Conservation (phyloP, 2,113 vertebrate species). For the Hippotragus niger region DNA sequence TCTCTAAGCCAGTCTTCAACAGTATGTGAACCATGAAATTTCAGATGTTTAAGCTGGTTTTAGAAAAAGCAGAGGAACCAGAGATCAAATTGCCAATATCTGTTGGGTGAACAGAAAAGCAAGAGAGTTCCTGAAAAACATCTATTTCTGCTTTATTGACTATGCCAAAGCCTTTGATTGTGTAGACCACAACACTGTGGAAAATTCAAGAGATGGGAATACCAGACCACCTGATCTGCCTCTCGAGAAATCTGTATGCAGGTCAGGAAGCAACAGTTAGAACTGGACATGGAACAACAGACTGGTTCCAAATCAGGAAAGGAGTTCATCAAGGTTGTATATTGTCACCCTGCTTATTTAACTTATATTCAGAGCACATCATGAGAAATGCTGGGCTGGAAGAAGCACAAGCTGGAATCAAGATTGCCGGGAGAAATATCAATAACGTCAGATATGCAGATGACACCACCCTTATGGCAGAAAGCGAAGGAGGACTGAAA, state of each 20-base stretch:
- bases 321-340: no score
- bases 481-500: background rate
- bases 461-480: background rate
- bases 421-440: background rate
- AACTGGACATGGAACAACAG: background rate
- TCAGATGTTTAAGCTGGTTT: background rate
- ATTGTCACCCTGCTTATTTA: background rate
- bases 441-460: background rate
- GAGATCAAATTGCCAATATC: background rate
- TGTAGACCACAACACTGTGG: background rate
- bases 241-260: background rate
- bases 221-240: background rate
- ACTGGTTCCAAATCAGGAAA: background rate
- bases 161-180: background rate
- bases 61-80: background rate
- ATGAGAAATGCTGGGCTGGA: background rate
- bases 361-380: background rate
- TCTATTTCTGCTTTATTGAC: background rate
- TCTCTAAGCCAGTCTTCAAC: background rate
- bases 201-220: background rate
- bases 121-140: background rate
- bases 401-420: background rate
- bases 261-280: background rate
- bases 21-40: background rate
- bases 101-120: background rate